A percentile compares a stretch with the other conserved stretches of the same genome.
These are phyloP conservation scores for Lysandra coridon DNA, from an alignment of 2,888 invertebrate species.

Conservation along the genomic window DNA sequence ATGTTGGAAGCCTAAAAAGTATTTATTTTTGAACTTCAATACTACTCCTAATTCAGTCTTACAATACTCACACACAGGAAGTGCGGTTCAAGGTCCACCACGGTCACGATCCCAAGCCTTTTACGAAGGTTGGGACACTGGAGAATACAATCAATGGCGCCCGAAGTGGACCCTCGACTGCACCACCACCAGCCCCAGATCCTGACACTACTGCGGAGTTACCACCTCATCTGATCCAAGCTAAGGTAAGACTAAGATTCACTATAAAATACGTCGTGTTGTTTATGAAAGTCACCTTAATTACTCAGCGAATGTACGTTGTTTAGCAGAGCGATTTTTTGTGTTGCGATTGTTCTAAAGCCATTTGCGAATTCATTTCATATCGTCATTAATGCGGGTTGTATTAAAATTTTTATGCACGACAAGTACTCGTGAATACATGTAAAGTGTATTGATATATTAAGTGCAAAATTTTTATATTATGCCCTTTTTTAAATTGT, in stretches of 20 bases:
- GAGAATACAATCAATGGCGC: conserved; percentile 94
- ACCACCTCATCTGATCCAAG: conserved; percentile 81
- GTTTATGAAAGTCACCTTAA: conserved; percentile 20
- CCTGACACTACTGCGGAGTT: conserved; percentile 38
- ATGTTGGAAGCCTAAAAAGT: neutral
- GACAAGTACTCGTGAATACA: neutral
- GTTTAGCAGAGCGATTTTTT: conserved; percentile 38
- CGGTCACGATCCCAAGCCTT: conserved; percentile 88
- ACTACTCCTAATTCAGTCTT: conserved; percentile 44
- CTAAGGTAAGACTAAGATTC: conserved; percentile 50
- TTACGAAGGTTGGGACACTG: conserved; percentile 93
- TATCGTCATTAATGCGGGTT: conserved; percentile 9
- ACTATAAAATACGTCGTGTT: conserved; percentile 31
- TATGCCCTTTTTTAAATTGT: neutral
- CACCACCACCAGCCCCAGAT: conserved; percentile 41
- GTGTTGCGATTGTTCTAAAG: conserved; percentile 25
- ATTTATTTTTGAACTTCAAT: conserved; percentile 3
- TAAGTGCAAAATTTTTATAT: neutral
- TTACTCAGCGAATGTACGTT: conserved; percentile 36
- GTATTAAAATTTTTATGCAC: neutral
- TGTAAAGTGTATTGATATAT: neutral
- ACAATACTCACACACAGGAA: conserved; percentile 82
- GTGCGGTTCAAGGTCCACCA: conserved; percentile 93
- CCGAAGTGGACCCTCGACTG: conserved; percentile 68
- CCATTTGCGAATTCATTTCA: conserved; percentile 12